A percentile compares a stretch with the other conserved stretches of the same genome.
Conservation (phyloP, 2,888 invertebrate species). For the Pollenia amentaria region DNA sequence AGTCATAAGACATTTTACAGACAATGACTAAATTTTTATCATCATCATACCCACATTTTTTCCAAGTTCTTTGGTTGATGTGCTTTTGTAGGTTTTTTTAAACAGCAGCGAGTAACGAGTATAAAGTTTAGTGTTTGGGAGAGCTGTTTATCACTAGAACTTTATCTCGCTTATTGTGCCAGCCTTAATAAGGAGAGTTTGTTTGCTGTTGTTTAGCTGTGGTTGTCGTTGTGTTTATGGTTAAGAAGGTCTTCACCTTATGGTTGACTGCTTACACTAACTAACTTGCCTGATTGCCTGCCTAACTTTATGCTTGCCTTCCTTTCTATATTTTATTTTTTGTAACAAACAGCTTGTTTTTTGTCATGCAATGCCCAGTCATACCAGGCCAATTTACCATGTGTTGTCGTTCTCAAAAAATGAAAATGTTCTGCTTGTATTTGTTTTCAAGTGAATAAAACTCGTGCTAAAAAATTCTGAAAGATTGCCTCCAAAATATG, state of each 20-base stretch:
- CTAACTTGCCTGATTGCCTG: slow-evolving; percentile 11
- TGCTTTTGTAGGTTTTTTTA: slow-evolving; percentile 35
- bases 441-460: slow-evolving; percentile 53
- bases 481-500: slow-evolving; percentile 60
- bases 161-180: slow-evolving; percentile 69
- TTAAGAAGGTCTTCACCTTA: slow-evolving; percentile 72
- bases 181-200: slow-evolving; percentile 69
- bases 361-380: slow-evolving; percentile 56
- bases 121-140: slow-evolving; percentile 9
- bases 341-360: slow-evolving; percentile 22
- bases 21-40: slow-evolving; percentile 58
- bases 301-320: neutral
- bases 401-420: slow-evolving; percentile 63
- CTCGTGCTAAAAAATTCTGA: slow-evolving; percentile 72
- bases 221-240: slow-evolving; percentile 53
- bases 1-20: slow-evolving; percentile 29
- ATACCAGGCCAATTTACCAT: slow-evolving; percentile 57
- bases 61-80: slow-evolving; percentile 35
- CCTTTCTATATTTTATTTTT: slow-evolving; percentile 24
- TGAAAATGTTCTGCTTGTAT: slow-evolving; percentile 35
- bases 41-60: slow-evolving; percentile 68
- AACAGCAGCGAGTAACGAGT: slow-evolving; percentile 3
- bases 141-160: slow-evolving; percentile 69
- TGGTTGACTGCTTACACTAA: slow-evolving; percentile 57
- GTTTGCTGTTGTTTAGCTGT: slow-evolving; percentile 18